Conservation (phyloP, 1,140 invertebrate species). For the Sitobion miscanthi region DNA sequence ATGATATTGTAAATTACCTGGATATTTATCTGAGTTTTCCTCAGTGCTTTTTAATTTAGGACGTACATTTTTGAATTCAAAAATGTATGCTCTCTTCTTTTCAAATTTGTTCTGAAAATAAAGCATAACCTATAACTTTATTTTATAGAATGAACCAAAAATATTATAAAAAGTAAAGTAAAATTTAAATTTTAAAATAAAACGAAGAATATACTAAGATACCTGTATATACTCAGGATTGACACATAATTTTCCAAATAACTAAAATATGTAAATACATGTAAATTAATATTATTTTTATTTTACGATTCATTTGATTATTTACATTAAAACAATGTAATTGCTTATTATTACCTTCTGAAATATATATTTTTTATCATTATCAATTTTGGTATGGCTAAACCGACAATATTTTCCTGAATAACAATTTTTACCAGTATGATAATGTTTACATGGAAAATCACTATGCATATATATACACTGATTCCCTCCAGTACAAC, state of each 20-base stretch:
- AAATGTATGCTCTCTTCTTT: conserved; percentile 21
- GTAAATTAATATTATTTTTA: too few species aligned
- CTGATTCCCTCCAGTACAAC: conserved; percentile 93
- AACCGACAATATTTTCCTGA: conserved; percentile 88
- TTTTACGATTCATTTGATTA: too few species aligned
- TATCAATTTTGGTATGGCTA: conserved; percentile 85
- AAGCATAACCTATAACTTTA: neutral
- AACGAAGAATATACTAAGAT: neutral
- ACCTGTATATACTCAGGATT: conserved; percentile 33
- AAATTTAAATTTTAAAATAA: neutral
- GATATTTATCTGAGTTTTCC: neutral
- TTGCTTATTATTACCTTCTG: conserved; percentile 65
- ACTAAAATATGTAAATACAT: neutral
- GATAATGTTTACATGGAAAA: conserved; percentile 97
- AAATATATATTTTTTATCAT: conserved; percentile 73
- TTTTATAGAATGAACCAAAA: too few species aligned
- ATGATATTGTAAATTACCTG: neutral
- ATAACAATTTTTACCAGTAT: conserved; percentile 86
- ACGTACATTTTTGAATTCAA: neutral
- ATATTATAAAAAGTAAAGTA: too few species aligned
- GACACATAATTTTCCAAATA: conserved; percentile 37
- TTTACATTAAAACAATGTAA: too few species aligned
- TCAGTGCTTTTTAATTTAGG: conserved; percentile 37
- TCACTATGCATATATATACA: conserved; percentile 97
- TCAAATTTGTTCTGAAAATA: conserved; percentile 11